phyloP scores from a whole-genome alignment of 2,888 invertebrate species.

The Hypomecis punctinalis region DNA sequence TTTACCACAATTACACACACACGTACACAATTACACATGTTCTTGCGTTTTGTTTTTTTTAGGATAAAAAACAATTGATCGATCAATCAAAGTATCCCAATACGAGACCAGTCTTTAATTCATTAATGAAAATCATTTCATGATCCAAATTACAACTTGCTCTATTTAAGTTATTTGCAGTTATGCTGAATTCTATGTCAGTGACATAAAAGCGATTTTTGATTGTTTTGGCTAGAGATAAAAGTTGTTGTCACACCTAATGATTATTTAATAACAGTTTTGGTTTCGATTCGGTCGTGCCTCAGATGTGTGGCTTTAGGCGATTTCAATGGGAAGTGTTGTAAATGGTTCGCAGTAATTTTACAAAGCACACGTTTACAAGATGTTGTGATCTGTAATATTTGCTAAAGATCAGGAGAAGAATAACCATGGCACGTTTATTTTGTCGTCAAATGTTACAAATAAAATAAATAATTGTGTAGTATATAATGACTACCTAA shows the following conservation, averaged over 20 bases:
- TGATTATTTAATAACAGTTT: conserved; percentile 77
- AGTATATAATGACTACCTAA: no score
- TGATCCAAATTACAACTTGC: conserved; percentile 51
- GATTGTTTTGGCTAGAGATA: conserved; percentile 1
- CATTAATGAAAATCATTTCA: conserved; percentile 60
- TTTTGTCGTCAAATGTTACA: no score
- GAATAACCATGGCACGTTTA: no score
- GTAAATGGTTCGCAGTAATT: no score
- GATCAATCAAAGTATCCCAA: conserved; percentile 33
- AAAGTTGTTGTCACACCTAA: conserved; percentile 54
- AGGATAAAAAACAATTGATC: conserved; percentile 9
- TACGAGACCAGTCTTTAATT: conserved; percentile 56
- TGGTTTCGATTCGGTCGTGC: conserved; percentile 58
- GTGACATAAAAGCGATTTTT: conserved; percentile 16
- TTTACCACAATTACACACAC: no score
- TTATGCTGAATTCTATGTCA: conserved; percentile 11
- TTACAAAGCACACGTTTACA: no score
- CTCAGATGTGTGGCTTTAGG: conserved; percentile 69
- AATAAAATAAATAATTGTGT: no score
- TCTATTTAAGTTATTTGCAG: background rate
- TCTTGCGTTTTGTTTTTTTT: background rate
- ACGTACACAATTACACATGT: no score
- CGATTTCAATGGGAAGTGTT: conserved; percentile 41
- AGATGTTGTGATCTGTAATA: no score
- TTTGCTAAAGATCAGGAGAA: no score